Base-by-base conservation (phyloP, 2,888 invertebrate species). In the Phytoseiulus persimilis region DNA sequence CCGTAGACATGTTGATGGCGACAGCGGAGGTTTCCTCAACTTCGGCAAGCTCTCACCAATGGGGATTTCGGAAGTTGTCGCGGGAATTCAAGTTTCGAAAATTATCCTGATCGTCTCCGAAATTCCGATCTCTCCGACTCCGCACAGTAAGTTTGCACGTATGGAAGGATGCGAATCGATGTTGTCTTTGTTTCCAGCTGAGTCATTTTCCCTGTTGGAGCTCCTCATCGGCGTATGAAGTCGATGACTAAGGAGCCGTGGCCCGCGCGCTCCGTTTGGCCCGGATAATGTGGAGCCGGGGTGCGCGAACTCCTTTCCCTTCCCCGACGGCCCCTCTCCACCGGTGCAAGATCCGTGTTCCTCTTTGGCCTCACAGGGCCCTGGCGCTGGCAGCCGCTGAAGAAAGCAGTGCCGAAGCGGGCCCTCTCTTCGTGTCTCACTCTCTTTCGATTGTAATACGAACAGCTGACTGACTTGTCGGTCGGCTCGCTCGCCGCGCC, bases 381-480 rank as follows among this genome's bases (percentile, higher is more conserved):
- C 65, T 14, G 28, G 65, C 65, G 65, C 65, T 18, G 65, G 11
- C 65, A 28, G 28, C 23, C 18, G 65, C 65, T 18, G 65, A 65
- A 65, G 65, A 65, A 65, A 65, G 28, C 28, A 65, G 65, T 65
- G 65, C 65, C 65, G 65, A 65, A 65, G 65, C 65, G 65, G 39
- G 39, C 65, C 65, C 65, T 65, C 65, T 65, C 65, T 65, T 65
- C 65, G 65, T 65, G 65, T 65, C 65, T 65, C 65, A 23, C 28
- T 65, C 65, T 65, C 65, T 65, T 65, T 3, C 65, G 65, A 65
- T 65, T 65, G 65, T 65, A 28, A 65, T 2, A 28, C 65, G 65
- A 65, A 65, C 65, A 65, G 65, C 65, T 65, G 65, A 65, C 65
- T 65, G 65, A 65, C 65, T 65, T 65, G 65, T 65, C 65, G 65